Base-by-base conservation (phyloP, 2,888 invertebrate species). In the Caradrina kadenii region DNA sequence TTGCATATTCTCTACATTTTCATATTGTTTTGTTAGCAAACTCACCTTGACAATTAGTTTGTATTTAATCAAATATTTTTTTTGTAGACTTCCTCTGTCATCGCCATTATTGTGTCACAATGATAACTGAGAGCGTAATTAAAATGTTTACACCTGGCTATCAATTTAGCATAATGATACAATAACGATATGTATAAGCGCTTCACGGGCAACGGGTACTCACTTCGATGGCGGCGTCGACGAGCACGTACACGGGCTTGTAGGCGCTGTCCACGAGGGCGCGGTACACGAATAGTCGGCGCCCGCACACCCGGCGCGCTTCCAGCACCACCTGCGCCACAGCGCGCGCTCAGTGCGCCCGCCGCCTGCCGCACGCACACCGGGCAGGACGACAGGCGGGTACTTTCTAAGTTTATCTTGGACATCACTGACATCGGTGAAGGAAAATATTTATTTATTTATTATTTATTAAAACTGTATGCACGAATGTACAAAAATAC, bases 181-280 rank as follows among this genome's bases (percentile, higher is more conserved):
- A 39, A 11, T 11, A 39, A 11, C 11, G 39, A 1, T 35, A 8
- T 39, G 39, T 39, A 1, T 35, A 7, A 7, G 35, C 10, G 2
- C 35, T 10, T 2, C 2, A 10, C 10, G 15, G 17, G 17, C 45
- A 17, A 6, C 45, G 8, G 39, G 13, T 39, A 85, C 86, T 84
- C 3, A 92, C 93, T 48, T 84, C 70, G 11, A 93, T 69, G 17
- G 91, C 92, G 1, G 91, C 54, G 74, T 93, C 94, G 5, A 94
- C 76, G 58, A 93, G 52, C 6, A 94, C 80, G 74, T 93, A 92
- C 3, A 92, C 39, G 1, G 91, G 92, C 21, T 63, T 63, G 80
- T 79, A 71, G 2, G 93, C 86, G 80, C 86, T 82, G 11, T 55
- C 69, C 17, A 91, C 88, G 0, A 35, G 22, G 1, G 89, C 92